These are phyloP conservation scores for Reinhardtius hippoglossoides DNA, from an alignment of 2,113 vertebrate genomes.

Conservation along the genomic window DNA sequence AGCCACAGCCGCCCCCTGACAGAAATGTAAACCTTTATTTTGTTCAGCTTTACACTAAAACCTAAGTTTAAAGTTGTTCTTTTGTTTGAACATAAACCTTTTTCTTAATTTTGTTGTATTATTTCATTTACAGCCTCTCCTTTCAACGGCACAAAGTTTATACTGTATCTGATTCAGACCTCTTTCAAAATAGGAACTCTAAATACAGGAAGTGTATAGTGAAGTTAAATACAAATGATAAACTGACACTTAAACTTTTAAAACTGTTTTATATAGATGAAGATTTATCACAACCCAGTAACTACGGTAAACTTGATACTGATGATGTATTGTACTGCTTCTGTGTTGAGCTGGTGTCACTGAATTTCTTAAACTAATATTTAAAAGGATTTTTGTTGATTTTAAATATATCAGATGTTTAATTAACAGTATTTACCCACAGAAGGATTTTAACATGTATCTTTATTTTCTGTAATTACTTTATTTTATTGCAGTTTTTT, in stretches of 20 bases:
- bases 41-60: too few relatives aligned
- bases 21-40: too few relatives aligned
- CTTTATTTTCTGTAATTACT: conserved; percentile 34
- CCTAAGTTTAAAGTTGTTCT: neutral
- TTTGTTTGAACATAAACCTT: neutral
- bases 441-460: conserved; percentile 27
- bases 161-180: neutral
- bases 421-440: conserved; percentile 44
- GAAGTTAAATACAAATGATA: neutral
- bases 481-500: conserved; percentile 25
- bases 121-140: too few relatives aligned
- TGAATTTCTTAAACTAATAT: conserved; percentile 38
- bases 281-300: conserved; percentile 49
- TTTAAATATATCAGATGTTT: conserved; percentile 24
- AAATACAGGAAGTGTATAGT: neutral
- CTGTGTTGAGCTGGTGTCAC: conserved; percentile 32
- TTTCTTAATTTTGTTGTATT: neutral
- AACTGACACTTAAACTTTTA: conserved; percentile 1
- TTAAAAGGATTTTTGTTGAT: conserved; percentile 53
- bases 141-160: neutral
- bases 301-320: conserved; percentile 35
- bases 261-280: conserved; percentile 23
- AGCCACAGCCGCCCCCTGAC: too few relatives aligned
- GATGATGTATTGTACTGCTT: conserved; percentile 22
- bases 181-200: neutral